Conservation (phyloP, 2,113 vertebrate genomes). For the Podarcis raffonei region DNA sequence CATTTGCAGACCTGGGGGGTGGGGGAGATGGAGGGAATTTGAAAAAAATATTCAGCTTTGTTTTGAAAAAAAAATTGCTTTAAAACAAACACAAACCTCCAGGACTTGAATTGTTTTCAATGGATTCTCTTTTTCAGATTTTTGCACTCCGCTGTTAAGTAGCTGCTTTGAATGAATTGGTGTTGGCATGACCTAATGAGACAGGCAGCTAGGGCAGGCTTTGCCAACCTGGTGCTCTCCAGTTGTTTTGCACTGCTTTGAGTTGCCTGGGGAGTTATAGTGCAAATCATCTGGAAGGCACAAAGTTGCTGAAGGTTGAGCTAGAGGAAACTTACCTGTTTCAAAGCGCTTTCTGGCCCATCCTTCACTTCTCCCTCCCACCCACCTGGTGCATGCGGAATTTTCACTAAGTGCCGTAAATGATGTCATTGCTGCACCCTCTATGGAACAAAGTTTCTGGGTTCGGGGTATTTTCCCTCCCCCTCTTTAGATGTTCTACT, state of each 20-base stretch:
- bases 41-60: conserved; percentile 71
- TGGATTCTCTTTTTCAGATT: conserved; percentile 53
- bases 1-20: conserved; percentile 54
- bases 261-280: too few relatives aligned
- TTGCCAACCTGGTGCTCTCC: too few relatives aligned
- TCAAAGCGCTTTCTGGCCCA: conserved; percentile 36
- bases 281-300: too few relatives aligned
- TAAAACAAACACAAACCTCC: conserved; percentile 53
- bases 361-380: conserved; percentile 22
- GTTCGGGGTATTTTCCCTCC: conserved; percentile 6
- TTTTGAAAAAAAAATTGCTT: conserved; percentile 47
- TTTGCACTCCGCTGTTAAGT: conserved; percentile 74
- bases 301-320: too few relatives aligned
- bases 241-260: too few relatives aligned
- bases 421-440: conserved; percentile 69
- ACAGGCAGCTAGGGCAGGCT: neutral
- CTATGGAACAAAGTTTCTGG: conserved; percentile 45
- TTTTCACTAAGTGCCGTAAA: conserved; percentile 66
- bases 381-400: conserved; percentile 58
- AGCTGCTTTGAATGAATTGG: conserved; percentile 64
- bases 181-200: neutral
- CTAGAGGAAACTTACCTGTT: too few relatives aligned
- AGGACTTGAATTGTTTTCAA: conserved; percentile 75
- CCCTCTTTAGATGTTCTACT: neutral
- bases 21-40: too few relatives aligned